Evolutionary conservation across 2,888 invertebrate genomes (phyloP).

Genomic region (Cosmia trapezina): DNA sequence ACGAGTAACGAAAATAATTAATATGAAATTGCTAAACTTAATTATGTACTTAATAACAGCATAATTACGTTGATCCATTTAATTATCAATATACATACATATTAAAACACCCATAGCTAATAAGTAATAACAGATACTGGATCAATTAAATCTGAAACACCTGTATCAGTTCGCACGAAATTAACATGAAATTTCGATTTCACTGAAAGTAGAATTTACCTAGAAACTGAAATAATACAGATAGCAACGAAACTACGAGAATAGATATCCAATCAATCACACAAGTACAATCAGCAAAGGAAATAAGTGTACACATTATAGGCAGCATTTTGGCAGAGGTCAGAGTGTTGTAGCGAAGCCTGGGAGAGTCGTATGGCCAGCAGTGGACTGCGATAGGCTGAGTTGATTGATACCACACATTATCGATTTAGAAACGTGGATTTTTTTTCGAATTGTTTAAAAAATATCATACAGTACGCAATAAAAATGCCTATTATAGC

Average conservation of each 20-base stretch:
- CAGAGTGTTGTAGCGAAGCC: no score
- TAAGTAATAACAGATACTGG: not conserved
- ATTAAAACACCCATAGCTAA: not conserved
- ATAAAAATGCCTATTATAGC: not conserved
- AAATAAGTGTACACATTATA: not conserved
- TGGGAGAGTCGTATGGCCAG: no score
- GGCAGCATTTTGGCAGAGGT: not conserved
- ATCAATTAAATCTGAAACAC: slow-evolving; percentile 11
- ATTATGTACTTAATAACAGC: not conserved
- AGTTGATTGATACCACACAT: no score
- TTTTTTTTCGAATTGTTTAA: no score
- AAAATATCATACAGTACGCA: not conserved
- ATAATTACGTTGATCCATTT: not conserved
- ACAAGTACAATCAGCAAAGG: slow-evolving; percentile 13
- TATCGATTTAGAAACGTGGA: not conserved
- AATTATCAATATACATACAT: not conserved
- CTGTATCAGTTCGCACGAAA: slow-evolving; percentile 23
- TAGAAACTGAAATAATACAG: slow-evolving; percentile 1
- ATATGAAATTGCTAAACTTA: no score
- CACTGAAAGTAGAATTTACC: slow-evolving; percentile 22
- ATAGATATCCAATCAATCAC: slow-evolving; percentile 5
- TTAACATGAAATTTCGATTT: not conserved
- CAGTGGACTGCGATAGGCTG: no score
- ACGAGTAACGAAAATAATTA: not conserved
- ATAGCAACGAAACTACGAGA: slow-evolving; percentile 20